Evolutionary conservation across 2,797 vertebrate genomes (phyloP), one percentile per base, ranked within the genome.

Genomic region (Leuciscus waleckii): DNA sequence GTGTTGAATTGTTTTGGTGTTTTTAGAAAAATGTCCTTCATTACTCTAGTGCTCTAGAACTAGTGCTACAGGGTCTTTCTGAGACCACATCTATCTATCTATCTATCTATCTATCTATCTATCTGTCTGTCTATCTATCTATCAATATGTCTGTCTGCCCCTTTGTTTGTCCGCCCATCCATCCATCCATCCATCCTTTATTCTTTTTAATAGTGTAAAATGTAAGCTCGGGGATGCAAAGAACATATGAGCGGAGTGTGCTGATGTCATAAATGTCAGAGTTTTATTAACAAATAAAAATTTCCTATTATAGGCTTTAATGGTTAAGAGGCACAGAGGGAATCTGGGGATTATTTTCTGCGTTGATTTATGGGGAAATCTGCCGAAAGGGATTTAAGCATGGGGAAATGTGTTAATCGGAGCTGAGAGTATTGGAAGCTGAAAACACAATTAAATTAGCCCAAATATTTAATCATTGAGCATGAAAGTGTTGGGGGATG

Each of bases 371-470:
- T 71, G 32, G 35, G 65, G 13, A 70, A 69, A 39, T 54, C 23
- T 71, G 35, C 21, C 5, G 5, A 51, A 51, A 71, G 26, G 51
- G 51, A 71, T 82, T 71, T 41, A 19, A 54, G 61, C 23, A 67
- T 51, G 41, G 19, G 49, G n/a, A 51, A 82, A 71, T 70, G 35
- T 21, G 67, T 70, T 81, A 69, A 81, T 54, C n/a, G 3, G 65
- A 63, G 76, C 23, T 79, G 37, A 61, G 58, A 58, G 67, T 29
- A 26, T 58, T 71, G 65, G 68, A 29, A 71, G 67, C 68, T 71
- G 68, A 71, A 81, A 82, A 39, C 46, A 56, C 39, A 82, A 82
- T 71, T 32, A 82, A 71, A 58, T 82, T 71, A 58, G 16, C 35
- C 51, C 7, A 26, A 71, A 71, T 82, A 58, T 56, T 19, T 70